phyloP scores from a whole-genome alignment of 92 coral and sea anemone species.

The Epizoanthus rinbou region DNA sequence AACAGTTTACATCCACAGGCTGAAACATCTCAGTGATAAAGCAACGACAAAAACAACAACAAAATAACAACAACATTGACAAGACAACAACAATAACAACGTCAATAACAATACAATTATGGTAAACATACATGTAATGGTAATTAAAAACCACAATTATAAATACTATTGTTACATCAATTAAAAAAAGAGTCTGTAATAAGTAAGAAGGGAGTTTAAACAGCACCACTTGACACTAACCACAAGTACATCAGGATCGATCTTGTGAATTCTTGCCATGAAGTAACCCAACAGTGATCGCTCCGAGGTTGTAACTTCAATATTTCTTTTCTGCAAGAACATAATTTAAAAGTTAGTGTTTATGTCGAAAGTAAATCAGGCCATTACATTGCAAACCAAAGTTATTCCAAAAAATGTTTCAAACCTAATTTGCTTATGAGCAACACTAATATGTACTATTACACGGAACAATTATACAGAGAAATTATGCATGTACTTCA shows the following conservation, averaged over 20 bases:
- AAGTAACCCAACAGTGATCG: conserved; percentile 86
- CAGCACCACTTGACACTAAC: conserved; percentile 51
- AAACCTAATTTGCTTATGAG: no score
- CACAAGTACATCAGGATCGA: conserved; percentile 96
- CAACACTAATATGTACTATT: no score
- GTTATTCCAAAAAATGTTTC: no score
- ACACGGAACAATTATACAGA: no score
- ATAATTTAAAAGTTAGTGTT: background rate
- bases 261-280: conserved; percentile 93
- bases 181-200: background rate
- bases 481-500: no score
- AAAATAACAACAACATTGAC: background rate
- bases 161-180: background rate
- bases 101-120: background rate
- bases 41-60: background rate
- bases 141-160: background rate
- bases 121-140: background rate
- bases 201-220: background rate
- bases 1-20: no score
- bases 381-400: no score
- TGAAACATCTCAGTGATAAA: background rate
- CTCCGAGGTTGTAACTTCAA: conserved; percentile 90
- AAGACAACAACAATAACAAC: background rate
- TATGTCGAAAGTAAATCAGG: background rate
- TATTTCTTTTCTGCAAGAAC: conserved; percentile 73